Conservation (phyloP, 2,113 vertebrate genomes). For the Diglossa brunneiventris region DNA sequence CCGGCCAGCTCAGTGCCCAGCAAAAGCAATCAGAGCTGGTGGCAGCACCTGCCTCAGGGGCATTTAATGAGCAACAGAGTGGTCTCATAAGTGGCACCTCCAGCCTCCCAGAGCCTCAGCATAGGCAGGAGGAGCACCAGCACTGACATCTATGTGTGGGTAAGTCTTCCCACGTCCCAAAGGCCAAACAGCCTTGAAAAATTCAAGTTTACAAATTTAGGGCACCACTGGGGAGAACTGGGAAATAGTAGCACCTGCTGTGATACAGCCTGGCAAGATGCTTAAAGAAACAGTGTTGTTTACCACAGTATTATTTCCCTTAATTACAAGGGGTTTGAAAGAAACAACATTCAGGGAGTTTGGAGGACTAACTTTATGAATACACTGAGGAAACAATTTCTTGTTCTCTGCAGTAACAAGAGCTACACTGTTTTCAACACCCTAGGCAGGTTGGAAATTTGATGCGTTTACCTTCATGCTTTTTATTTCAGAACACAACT, state of each 20-base stretch:
- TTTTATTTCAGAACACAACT: not conserved
- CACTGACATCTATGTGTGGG: not conserved
- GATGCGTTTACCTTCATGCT: not conserved
- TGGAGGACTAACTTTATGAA: not conserved
- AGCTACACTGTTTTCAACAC: not conserved
- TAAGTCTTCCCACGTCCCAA: not conserved
- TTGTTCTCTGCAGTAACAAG: not conserved
- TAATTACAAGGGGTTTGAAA: not conserved
- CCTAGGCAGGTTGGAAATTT: not conserved
- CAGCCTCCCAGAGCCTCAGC: not conserved
- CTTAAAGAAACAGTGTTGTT: not conserved
- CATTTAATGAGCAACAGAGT: not conserved
- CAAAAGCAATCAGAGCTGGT: not conserved
- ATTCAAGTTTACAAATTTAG: not conserved
- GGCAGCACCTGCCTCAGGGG: not conserved
- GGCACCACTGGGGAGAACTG: not conserved
- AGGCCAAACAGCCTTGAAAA: not conserved
- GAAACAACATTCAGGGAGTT: not conserved
- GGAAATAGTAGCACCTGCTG: not conserved
- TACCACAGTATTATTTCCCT: not conserved
- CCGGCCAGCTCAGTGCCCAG: not conserved
- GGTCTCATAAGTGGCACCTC: not conserved
- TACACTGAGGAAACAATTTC: not conserved
- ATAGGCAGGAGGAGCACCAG: not conserved
- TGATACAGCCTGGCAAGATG: not conserved